Evolutionary conservation across 2,797 vertebrate species (phyloP), one percentile per base, ranked within the genome.

Genomic region (Molossus molossus): DNA sequence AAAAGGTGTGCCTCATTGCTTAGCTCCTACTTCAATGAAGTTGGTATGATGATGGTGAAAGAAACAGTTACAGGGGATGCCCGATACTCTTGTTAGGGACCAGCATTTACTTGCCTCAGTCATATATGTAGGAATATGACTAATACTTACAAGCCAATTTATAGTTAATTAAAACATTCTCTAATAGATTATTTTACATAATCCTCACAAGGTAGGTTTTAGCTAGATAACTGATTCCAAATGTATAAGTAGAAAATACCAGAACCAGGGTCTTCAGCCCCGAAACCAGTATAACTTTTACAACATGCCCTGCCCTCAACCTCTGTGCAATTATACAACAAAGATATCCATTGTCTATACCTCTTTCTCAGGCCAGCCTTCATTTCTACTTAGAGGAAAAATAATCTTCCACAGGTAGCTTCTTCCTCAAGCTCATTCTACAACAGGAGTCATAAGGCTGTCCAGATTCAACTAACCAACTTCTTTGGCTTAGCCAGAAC

Each of bases 161-260:
- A 53, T 10, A 79, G 21, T 85, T 70, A 84, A 37, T 60, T 48
- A 76, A 58, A 93, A 67, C 69, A 73, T 77, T 76, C 92, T 94
- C 27, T 84, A 64, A 70, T 65, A 55, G 12, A 73, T 89, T 15
- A 40, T 73, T 86, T 82, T 62, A 40, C 88, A 92, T 84, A 7
- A 65, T 69, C 40, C 8, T 93, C 15, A 65, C 58, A 40, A 92
- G 40, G 7, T 70, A 53, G 9, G 37, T 65, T 94, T 80, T 55
- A 87, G 48, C n/a, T 90, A 53, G 18, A 90, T 40, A 73, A 81
- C 2, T 77, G 73, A 75, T 80, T 17, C n/a, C 57, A 94, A 73
- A 5, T 6, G 87, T 65, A 20, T 33, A 83, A 64, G 20, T 90
- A 73, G n/a, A 27, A 94, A 95, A 84, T 60, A 4, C 33, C 33